These are phyloP conservation scores for Lytechinus pictus DNA, from an alignment of 35 echinoderm and acorn worm species.

Conservation along the genomic window DNA sequence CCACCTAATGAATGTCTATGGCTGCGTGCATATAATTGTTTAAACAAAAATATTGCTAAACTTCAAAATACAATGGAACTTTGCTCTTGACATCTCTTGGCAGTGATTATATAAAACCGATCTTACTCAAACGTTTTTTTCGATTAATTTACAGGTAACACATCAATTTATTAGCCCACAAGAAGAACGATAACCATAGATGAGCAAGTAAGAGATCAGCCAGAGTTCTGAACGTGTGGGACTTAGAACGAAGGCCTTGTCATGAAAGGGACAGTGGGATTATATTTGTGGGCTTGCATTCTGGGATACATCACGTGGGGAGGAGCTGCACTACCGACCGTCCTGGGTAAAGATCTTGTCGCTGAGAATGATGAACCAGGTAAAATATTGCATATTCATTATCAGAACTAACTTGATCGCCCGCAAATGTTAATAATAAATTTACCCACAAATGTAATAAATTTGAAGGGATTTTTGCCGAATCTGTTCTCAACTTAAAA, in stretches of 20 bases:
- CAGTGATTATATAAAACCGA: background rate
- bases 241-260: background rate
- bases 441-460: too few species aligned
- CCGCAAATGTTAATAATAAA: too few species aligned
- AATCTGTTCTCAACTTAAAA: too few species aligned
- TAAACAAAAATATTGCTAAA: too few species aligned
- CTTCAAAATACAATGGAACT: too few species aligned
- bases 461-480: too few species aligned
- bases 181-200: background rate
- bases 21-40: too few species aligned
- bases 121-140: background rate
- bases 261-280: slow-evolving; percentile 23
- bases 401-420: too few species aligned
- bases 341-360: slow-evolving; percentile 16
- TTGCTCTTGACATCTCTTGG: too few species aligned
- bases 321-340: slow-evolving; percentile 5
- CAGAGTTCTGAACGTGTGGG: background rate
- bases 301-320: slow-evolving; percentile 34
- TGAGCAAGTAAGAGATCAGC: slow-evolving; percentile 15
- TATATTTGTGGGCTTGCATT: slow-evolving; percentile 36
- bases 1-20: too few species aligned
- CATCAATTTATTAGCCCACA: background rate
- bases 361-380: slow-evolving; percentile 5
- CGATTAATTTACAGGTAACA: background rate
- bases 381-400: background rate